Percentiles rank a stretch among this genome's conserved stretches.
Conservation (phyloP, 2,888 invertebrate genomes). For the Lasiommata megera region DNA sequence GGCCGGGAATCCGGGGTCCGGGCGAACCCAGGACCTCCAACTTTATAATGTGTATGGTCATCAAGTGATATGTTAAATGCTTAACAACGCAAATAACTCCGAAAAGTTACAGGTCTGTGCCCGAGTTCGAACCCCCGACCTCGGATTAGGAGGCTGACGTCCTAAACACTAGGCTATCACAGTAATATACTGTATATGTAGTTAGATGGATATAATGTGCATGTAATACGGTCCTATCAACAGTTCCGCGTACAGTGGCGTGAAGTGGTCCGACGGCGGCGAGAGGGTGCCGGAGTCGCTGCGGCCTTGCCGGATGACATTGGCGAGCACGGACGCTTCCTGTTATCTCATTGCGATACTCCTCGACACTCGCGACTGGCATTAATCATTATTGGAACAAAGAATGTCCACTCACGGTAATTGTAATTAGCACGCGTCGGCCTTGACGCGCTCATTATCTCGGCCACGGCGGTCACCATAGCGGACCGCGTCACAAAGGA, state of each 20-base stretch:
- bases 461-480: slow-evolving; percentile 62
- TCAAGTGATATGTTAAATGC: no score
- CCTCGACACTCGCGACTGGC: slow-evolving; percentile 67
- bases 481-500: slow-evolving; percentile 66
- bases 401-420: slow-evolving; percentile 80
- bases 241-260: slow-evolving; percentile 3
- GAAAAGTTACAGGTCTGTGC: no score
- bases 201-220: background rate
- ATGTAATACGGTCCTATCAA: background rate
- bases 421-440: slow-evolving; percentile 76
- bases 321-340: slow-evolving; percentile 74
- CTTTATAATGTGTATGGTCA: no score
- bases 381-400: slow-evolving; percentile 80
- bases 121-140: no score
- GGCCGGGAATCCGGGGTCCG: no score
- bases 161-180: no score
- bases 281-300: background rate
- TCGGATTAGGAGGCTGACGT: no score
- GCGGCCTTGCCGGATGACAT: slow-evolving; percentile 62
- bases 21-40: no score
- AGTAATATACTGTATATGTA: no score
- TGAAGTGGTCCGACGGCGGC: background rate
- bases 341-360: slow-evolving; percentile 76
- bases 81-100: no score
- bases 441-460: slow-evolving; percentile 59